Evolutionary conservation across 2,888 invertebrate species (phyloP).

Genomic region (Theodoxus fluviatilis): DNA sequence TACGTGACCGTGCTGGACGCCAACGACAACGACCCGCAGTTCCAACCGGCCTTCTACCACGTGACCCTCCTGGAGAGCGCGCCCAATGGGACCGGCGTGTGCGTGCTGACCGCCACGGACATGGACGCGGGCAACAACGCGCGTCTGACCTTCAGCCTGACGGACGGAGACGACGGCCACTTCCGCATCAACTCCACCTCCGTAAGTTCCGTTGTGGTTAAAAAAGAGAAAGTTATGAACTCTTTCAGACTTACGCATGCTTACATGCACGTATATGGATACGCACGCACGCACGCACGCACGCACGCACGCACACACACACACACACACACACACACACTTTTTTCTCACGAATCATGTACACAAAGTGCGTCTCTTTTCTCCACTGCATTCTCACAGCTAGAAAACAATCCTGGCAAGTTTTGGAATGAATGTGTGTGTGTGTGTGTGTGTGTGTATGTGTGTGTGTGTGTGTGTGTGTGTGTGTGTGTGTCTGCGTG

Average conservation of each 20-base stretch:
- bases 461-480: too few relatives aligned
- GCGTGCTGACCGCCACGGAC: slow-evolving; percentile 77
- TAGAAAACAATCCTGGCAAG: neutral
- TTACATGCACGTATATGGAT: neutral
- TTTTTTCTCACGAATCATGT: neutral
- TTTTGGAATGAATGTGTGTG: neutral
- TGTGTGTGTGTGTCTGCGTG: too few relatives aligned
- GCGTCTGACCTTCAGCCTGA: slow-evolving; percentile 76
- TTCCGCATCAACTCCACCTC: slow-evolving; percentile 73
- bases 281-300: neutral
- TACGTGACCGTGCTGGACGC: slow-evolving; percentile 77
- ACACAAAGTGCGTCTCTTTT: too few relatives aligned
- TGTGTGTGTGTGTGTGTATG: too few relatives aligned
- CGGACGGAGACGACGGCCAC: slow-evolving; percentile 76
- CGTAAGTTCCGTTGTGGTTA: slow-evolving; percentile 36
- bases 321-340: neutral
- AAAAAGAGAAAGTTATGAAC: too few relatives aligned
- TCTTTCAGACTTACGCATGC: too few relatives aligned
- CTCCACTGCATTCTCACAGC: neutral
- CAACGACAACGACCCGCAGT: slow-evolving; percentile 80
- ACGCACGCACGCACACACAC: neutral
- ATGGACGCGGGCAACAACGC: slow-evolving; percentile 70
- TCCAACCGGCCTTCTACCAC: slow-evolving; percentile 58
- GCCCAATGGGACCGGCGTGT: slow-evolving; percentile 66
- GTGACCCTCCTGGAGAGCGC: slow-evolving; percentile 46